phyloP scores from a whole-genome alignment of 1,140 invertebrate species.

The Apolygus lucorum region DNA sequence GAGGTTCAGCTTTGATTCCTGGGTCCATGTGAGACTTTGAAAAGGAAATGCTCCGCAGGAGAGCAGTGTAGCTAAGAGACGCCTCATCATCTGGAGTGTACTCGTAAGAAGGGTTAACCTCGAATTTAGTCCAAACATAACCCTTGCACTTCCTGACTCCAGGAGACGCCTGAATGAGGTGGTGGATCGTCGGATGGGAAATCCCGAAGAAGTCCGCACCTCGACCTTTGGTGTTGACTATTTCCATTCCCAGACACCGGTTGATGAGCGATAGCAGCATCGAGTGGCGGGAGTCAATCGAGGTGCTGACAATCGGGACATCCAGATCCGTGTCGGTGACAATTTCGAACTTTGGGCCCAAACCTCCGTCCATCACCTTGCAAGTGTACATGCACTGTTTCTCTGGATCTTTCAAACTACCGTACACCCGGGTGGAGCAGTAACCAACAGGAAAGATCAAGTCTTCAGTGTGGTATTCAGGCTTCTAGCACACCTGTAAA shows the following conservation, averaged over 20 bases:
- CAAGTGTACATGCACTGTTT: conserved; percentile 73
- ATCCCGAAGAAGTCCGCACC: conserved; percentile 74
- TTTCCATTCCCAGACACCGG: conserved; percentile 37
- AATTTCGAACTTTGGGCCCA: conserved; percentile 68
- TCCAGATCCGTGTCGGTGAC: conserved; percentile 62
- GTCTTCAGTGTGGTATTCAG: conserved; percentile 60
- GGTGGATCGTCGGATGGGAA: conserved; percentile 64
- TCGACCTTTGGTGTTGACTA: conserved; percentile 41
- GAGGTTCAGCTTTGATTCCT: conserved; percentile 19
- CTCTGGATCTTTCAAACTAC: conserved; percentile 57
- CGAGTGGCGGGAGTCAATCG: conserved; percentile 62
- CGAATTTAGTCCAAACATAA: conserved; percentile 64
- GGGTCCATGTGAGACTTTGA: conserved; percentile 28
- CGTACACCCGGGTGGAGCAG: conserved; percentile 68
- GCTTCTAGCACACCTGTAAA: conserved; percentile 48
- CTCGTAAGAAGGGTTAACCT: conserved; percentile 41
- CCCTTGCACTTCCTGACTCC: conserved; percentile 58
- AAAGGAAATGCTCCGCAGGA: conserved; percentile 29
- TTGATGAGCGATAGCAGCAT: conserved; percentile 56
- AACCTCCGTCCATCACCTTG: conserved; percentile 65
- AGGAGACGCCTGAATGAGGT: conserved; percentile 62
- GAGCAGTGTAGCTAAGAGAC: conserved; percentile 27
- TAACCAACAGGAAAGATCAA: conserved; percentile 72
- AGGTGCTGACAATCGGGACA: conserved; percentile 54
- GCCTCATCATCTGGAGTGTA: conserved; percentile 27